phyloP scores from a whole-genome alignment of 2,888 invertebrate species.

The Gonocerus acuteangulatus region DNA sequence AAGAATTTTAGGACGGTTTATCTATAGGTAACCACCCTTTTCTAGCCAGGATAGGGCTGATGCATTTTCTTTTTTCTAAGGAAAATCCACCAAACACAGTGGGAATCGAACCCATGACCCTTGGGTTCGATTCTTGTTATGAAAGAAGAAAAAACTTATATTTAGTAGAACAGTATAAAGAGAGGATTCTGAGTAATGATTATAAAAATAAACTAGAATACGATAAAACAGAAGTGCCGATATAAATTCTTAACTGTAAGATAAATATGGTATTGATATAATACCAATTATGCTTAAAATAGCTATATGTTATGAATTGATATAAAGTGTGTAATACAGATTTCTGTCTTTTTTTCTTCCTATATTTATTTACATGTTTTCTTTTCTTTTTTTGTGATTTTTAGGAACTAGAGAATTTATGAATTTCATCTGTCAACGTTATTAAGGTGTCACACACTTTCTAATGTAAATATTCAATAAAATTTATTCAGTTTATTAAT shows the following conservation, averaged over 20 bases:
- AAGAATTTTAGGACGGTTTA: too few relatives aligned
- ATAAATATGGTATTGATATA: background rate
- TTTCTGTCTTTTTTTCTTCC: background rate
- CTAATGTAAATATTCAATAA: constrained; percentile 6
- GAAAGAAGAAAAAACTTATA: too few relatives aligned
- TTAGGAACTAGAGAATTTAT: constrained; percentile 21
- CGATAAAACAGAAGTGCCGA: too few relatives aligned
- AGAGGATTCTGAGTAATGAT: too few relatives aligned
- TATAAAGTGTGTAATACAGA: background rate
- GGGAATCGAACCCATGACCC: too few relatives aligned
- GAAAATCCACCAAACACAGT: too few relatives aligned
- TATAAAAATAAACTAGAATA: too few relatives aligned
- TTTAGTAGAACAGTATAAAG: too few relatives aligned
- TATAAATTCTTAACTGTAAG: background rate
- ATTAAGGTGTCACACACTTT: constrained; percentile 11
- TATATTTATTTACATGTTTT: constrained; percentile 7
- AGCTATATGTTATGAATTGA: background rate
- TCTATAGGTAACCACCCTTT: too few relatives aligned
- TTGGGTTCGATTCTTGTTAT: too few relatives aligned
- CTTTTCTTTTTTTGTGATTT: constrained; percentile 5
- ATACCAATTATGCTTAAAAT: background rate
- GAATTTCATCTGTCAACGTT: background rate
- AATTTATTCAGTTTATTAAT: background rate
- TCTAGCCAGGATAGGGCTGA: too few relatives aligned
- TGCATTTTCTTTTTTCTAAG: too few relatives aligned